These are phyloP conservation scores for Andricus curvator DNA, from an alignment of 2,888 invertebrate genomes.

Conservation along the genomic window DNA sequence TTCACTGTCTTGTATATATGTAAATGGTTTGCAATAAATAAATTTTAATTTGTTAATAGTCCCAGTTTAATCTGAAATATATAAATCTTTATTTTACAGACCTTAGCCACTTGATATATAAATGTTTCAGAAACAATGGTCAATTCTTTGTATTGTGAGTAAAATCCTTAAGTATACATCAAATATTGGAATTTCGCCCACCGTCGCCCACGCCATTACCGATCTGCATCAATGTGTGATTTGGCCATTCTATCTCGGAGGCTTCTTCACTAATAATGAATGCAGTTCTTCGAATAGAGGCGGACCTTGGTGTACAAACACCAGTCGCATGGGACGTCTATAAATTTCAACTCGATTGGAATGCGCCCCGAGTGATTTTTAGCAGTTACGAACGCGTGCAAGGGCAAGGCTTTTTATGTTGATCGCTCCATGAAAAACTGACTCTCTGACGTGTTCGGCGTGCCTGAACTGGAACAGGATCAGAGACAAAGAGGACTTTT, in stretches of 20 bases:
- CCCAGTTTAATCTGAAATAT: too few relatives aligned
- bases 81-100: too few relatives aligned
- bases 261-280: slow-evolving; percentile 46
- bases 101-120: too few relatives aligned
- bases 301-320: slow-evolving; percentile 65
- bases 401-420: slow-evolving; percentile 67
- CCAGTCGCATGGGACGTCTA: slow-evolving; percentile 57
- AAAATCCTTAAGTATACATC: too few relatives aligned
- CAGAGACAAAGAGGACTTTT: slow-evolving; percentile 48
- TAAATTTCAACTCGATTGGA: slow-evolving; percentile 64
- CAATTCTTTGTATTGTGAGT: too few relatives aligned
- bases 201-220: not conserved
- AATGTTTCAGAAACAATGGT: too few relatives aligned
- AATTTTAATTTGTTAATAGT: too few relatives aligned
- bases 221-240: not conserved
- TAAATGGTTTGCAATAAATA: too few relatives aligned
- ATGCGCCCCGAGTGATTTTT: slow-evolving; percentile 63
- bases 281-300: slow-evolving; percentile 46
- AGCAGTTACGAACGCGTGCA: slow-evolving; percentile 64
- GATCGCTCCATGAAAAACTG: slow-evolving; percentile 43
- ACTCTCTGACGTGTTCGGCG: not conserved
- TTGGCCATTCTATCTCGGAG: slow-evolving; percentile 12
- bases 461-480: not conserved
- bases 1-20: too few relatives aligned
- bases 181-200: not conserved